phyloP scores from a whole-genome alignment of 2,797 vertebrate genomes.

The Natrix natrix region DNA sequence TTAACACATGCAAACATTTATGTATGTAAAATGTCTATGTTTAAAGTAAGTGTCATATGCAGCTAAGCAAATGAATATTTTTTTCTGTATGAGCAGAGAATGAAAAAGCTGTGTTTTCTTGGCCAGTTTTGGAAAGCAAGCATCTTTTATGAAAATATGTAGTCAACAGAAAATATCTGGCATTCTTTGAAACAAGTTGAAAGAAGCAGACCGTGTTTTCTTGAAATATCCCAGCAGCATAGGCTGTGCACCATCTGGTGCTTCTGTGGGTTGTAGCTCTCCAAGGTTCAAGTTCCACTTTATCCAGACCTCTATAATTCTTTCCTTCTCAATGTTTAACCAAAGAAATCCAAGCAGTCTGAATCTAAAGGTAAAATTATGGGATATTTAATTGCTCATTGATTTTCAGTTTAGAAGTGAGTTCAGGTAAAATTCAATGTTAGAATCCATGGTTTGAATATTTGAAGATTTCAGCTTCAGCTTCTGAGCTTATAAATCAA shows the following conservation, averaged over 20 bases:
- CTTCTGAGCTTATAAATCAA: background rate
- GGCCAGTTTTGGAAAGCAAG: constrained; percentile 54
- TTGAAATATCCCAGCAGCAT: constrained; percentile 59
- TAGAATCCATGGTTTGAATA: background rate
- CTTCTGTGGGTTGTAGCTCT: constrained; percentile 29
- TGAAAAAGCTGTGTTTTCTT: constrained; percentile 29
- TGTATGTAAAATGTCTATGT: background rate
- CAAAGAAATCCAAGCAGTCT: background rate
- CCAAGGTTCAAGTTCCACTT: background rate
- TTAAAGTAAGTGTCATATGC: background rate
- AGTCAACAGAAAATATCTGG: constrained; percentile 51
- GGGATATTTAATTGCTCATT: background rate
- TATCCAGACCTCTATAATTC: background rate
- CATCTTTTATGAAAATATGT: constrained; percentile 59
- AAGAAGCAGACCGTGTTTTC: constrained; percentile 35
- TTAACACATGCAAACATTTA: background rate
- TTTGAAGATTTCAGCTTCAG: background rate
- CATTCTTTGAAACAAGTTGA: constrained; percentile 60
- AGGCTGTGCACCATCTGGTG: constrained; percentile 65
- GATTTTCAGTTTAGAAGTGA: background rate
- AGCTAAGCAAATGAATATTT: background rate
- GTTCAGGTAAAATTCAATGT: background rate
- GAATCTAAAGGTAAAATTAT: background rate
- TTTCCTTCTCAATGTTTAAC: background rate
- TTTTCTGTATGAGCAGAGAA: constrained; percentile 28